These are phyloP conservation scores for Mesoclemmys tuberculata DNA, from an alignment of 2,113 vertebrate genomes.

Conservation along the genomic window DNA sequence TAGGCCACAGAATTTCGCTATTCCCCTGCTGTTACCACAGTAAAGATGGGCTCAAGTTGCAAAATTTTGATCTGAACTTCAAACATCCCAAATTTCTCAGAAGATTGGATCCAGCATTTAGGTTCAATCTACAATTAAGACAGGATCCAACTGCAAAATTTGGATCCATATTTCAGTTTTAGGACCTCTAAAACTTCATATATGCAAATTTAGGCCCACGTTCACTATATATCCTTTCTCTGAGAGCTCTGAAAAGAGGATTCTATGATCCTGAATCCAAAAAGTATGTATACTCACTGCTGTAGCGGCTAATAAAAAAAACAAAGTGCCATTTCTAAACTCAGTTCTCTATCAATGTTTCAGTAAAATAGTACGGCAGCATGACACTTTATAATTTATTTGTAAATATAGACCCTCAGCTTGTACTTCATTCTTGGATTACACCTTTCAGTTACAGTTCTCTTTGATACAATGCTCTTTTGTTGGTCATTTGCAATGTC, in stretches of 20 bases:
- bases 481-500: background rate
- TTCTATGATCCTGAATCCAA: background rate
- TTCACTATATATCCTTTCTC: background rate
- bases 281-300: background rate
- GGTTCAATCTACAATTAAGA: background rate
- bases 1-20: too few relatives aligned
- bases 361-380: background rate
- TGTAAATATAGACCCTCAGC: background rate
- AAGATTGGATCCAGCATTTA: background rate
- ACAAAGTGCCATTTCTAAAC: background rate
- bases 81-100: background rate
- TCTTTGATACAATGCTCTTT: background rate
- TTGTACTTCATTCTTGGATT: background rate
- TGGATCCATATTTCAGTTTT: background rate
- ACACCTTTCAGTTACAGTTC: slow-evolving; percentile 44
- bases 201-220: background rate
- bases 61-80: background rate
- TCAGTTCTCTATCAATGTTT: rapidly evolving
- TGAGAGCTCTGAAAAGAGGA: background rate
- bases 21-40: background rate
- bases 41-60: background rate
- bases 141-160: background rate
- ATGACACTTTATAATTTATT: background rate
- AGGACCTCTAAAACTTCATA: background rate
- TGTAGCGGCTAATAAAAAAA: background rate